These are phyloP conservation scores for Monodelphis domestica DNA, from an alignment of 2,797 vertebrate genomes.

Conservation along the genomic window DNA sequence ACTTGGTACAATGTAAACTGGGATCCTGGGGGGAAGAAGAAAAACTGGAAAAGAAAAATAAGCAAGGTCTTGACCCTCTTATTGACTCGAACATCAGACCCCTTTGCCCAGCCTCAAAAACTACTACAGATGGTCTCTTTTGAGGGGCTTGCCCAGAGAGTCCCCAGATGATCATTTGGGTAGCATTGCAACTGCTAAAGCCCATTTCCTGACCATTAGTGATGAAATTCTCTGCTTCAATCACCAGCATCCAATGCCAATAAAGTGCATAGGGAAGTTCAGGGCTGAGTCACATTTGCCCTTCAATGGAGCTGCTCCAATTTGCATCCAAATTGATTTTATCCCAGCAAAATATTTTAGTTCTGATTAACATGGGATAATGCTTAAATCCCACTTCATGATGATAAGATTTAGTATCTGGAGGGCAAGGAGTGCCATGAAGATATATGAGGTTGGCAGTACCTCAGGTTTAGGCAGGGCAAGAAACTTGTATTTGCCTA, in stretches of 20 bases:
- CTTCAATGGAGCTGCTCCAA: slow-evolving; percentile 58
- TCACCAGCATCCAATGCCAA: slow-evolving; percentile 46
- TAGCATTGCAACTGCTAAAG: slow-evolving; percentile 48
- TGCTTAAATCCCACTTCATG: slow-evolving; percentile 57
- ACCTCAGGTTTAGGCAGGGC: background rate
- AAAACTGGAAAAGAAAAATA: background rate
- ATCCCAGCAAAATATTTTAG: slow-evolving; percentile 77
- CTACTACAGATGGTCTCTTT: slow-evolving; percentile 39
- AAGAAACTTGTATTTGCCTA: background rate
- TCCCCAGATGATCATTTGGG: slow-evolving; percentile 6
- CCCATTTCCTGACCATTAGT: slow-evolving; percentile 63
- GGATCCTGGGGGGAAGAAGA: background rate
- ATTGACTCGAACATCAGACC: background rate
- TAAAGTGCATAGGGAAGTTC: slow-evolving; percentile 46
- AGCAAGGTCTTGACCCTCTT: background rate
- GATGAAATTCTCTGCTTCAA: slow-evolving; percentile 61
- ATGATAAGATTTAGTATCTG: slow-evolving; percentile 41
- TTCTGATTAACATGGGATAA: slow-evolving; percentile 68
- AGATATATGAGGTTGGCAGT: background rate
- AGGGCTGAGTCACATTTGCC: slow-evolving; percentile 30
- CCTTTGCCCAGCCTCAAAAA: slow-evolving; percentile 24
- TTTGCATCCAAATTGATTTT: slow-evolving; percentile 72
- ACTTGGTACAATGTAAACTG: background rate
- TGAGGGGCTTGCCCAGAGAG: slow-evolving; percentile 32
- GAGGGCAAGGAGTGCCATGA: background rate